Evolutionary conservation across 2,113 vertebrate genomes (phyloP), one percentile per base, ranked within the genome.

Genomic region (Poecilia latipinna): DNA sequence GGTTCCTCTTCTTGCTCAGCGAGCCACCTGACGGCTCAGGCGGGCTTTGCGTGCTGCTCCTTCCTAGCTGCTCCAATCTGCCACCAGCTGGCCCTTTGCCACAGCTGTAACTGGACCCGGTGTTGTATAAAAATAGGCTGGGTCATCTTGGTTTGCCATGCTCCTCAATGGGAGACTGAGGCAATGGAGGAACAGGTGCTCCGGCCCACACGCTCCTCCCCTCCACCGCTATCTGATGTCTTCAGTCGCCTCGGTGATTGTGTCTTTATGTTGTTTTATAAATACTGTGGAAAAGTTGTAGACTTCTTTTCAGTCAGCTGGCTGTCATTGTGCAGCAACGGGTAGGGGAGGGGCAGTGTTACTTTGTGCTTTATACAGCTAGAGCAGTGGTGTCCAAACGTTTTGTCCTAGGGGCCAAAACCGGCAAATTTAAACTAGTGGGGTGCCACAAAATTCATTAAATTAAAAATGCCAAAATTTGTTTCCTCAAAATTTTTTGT

Each of bases 61-160:
- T 83, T 88, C 87, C 72, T 87, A 68, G 83, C 74, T 68, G 76
- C 84, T 83, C 79, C 88, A 90, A 78, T 91, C 82, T 89, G 86
- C 88, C 83, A 77, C 83, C 61, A 65, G 75, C 82, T 93, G 93
- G 91, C 90, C 51, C 32, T 0, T 29, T 76, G 89, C 88, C 89
- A 87, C 81, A 74, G 84, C 90, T 88, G 90, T 87, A 91, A 91
- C 72, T 32, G 78, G 90, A 93, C 88, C 85, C 79, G 62, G 73
- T 44, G 71, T 86, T 88, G 89, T 90, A 75, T 93, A 94, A 92
- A 93, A 94, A 93, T 93, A 92, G 92, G 80, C 69, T 62, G 15
- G 84, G 64, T 80, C 88, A 33, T 78, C 89, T 88, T 80, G 78
- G 63, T 76, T 88, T 78, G 78, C 88, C 74, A 69, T 77, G 79